Evolutionary conservation across 2,888 invertebrate genomes (phyloP).

Genomic region (Philhelius pedissequus): DNA sequence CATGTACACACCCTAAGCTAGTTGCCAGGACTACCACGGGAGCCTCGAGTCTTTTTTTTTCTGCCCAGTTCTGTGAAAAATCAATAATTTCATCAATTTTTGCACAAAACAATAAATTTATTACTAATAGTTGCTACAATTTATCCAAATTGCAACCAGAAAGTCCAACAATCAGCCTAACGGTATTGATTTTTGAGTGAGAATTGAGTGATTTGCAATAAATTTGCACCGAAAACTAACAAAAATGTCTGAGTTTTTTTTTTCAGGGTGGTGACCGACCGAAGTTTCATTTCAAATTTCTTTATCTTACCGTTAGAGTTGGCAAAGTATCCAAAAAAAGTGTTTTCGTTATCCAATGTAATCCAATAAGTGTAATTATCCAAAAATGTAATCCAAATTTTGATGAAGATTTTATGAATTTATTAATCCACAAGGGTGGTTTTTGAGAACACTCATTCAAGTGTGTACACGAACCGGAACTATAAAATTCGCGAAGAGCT

Average conservation of each 20-base stretch:
- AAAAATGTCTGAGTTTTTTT: conserved; percentile 42
- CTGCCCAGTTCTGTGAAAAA: conserved; percentile 46
- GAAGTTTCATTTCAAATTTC: background rate
- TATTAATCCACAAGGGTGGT: conserved; percentile 54
- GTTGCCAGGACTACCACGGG: conserved; percentile 44
- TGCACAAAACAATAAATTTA: conserved; percentile 24
- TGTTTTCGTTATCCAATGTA: conserved; percentile 23
- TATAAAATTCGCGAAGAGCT: conserved; percentile 42
- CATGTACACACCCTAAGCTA: conserved; percentile 65
- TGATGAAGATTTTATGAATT: conserved; percentile 8
- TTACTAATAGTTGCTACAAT: conserved; percentile 17
- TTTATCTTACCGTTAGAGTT: conserved; percentile 45
- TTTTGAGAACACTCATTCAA: conserved; percentile 35
- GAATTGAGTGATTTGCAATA: background rate
- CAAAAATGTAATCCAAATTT: conserved; percentile 51
- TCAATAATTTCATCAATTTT: conserved; percentile 53
- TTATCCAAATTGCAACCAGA: background rate
- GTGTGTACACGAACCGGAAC: conserved; percentile 64
- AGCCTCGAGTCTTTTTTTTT: conserved; percentile 26
- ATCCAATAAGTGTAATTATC: conserved; percentile 37
- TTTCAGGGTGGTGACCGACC: conserved; percentile 49
- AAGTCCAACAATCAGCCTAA: background rate
- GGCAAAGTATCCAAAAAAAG: conserved; percentile 33
- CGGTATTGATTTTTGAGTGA: conserved; percentile 22
- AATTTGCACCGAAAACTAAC: background rate